Base-by-base conservation (phyloP, 2,888 invertebrate species). In the Achlya flavicornis region DNA sequence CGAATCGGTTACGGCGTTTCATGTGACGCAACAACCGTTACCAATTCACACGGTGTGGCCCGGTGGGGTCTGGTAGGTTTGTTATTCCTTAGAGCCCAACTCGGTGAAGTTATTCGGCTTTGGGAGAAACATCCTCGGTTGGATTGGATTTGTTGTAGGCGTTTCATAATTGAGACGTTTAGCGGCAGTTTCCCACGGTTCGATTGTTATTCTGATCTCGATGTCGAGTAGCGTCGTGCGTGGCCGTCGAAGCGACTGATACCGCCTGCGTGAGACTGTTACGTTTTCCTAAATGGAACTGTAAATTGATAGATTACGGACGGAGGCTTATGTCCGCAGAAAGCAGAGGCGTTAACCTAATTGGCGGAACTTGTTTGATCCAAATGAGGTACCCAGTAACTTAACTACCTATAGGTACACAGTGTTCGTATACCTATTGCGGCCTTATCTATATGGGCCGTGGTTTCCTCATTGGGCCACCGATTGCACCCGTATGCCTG, bases 371-470 rank as follows among this genome's bases (percentile, higher is more conserved):
- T 53, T n/a, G 16, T 19, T 53, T 19, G 53, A 16, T 53, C 19
- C 19, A 19, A 53, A 53, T 53, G 2, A 53, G 4, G 5, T 53
- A 53, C 16, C 19, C 19, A 19, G 3, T 19, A 41, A 12, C 41
- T 41, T 19, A 41, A 12, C 41, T 41, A 41, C 41, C 41, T 41
- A 41, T 41, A 12, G 12, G 12, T 41, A 12, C 7, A 12, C 38
- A 70, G 70, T 84, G 84, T 85, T 83, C 80, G 84, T 77, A 77
- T 74, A 26, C 26, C 26, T 26, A 78, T 70, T 79, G 78, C 79
- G 77, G 76, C 73, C 82, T 92, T 92, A 93, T 93, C 93, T 90
- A 91, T 88, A 79, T 90, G 79, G 90, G 88, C 80, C 89, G 89
- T 86, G 77, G 89, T 90, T 91, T 92, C 91, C 92, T 91, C 75